phyloP scores from a whole-genome alignment of 2,888 invertebrate genomes.

The Platycheirus albimanus region DNA sequence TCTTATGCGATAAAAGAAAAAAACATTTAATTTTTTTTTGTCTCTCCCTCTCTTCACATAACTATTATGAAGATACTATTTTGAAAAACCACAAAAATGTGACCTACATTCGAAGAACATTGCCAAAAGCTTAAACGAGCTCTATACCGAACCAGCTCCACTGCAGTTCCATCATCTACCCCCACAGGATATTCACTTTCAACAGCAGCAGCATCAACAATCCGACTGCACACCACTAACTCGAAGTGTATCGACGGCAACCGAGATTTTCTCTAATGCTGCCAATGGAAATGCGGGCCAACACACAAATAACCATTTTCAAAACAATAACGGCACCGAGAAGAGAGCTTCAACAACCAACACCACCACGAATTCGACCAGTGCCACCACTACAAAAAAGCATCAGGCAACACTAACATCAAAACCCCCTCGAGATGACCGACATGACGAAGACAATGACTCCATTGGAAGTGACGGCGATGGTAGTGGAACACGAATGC shows the following conservation, averaged over 20 bases:
- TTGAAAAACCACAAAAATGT: conserved; percentile 81
- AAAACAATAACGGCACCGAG: conserved; percentile 54
- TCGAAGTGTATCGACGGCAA: conserved; percentile 82
- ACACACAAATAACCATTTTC: conserved; percentile 69
- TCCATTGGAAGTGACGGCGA: conserved; percentile 67
- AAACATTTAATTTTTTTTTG: too few relatives aligned
- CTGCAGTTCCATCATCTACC: conserved; percentile 64
- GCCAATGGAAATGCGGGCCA: conserved; percentile 69
- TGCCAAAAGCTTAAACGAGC: conserved; percentile 82
- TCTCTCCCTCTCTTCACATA: background rate
- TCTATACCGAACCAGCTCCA: conserved; percentile 80
- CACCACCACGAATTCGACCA: conserved; percentile 36
- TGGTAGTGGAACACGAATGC: conserved; percentile 60
- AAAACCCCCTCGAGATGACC: conserved; percentile 42
- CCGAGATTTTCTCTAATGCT: conserved; percentile 79
- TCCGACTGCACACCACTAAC: conserved; percentile 78
- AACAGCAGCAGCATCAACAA: conserved; percentile 65
- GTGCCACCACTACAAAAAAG: conserved; percentile 48
- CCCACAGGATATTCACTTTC: conserved; percentile 74
- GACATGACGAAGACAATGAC: conserved; percentile 52
- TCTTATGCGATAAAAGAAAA: background rate
- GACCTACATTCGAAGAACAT: conserved; percentile 81
- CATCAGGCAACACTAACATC: conserved; percentile 59
- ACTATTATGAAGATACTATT: conserved; percentile 78
- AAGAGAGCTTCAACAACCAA: conserved; percentile 45